A percentile compares a stretch with the other conserved stretches of the same genome.
Evolutionary conservation across 2,113 vertebrate genomes (phyloP).

Genomic region (Recurvirostra avosetta): DNA sequence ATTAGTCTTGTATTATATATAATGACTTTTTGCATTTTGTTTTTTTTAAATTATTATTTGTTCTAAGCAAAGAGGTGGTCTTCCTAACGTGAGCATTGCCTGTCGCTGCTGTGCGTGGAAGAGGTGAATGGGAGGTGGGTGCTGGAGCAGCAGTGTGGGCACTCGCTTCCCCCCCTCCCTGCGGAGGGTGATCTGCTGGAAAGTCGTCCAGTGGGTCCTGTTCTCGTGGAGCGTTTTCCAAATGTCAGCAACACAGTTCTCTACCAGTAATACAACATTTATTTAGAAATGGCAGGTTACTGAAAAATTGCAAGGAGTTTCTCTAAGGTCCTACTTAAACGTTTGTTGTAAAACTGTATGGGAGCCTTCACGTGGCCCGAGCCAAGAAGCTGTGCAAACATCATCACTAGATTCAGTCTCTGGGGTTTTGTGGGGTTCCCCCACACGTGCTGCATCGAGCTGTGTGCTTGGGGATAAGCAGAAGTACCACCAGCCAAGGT

Average conservation of each 20-base stretch:
- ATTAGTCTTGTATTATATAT: not conserved
- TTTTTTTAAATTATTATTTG: not conserved
- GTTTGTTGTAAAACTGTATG: no score
- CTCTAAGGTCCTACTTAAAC: not conserved
- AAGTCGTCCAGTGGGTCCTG: rapidly evolving
- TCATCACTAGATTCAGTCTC: rapidly evolving
- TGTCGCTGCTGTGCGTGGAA: not conserved
- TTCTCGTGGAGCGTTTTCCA: not conserved
- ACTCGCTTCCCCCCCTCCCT: not conserved
- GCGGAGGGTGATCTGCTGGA: not conserved
- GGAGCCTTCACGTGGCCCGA: not conserved
- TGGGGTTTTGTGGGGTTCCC: not conserved
- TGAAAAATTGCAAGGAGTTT: not conserved
- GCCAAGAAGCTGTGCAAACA: not conserved
- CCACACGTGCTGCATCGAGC: rapidly evolving
- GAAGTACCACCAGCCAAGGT: not conserved
- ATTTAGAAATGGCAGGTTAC: not conserved
- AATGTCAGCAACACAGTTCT: no score
- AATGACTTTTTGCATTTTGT: not conserved
- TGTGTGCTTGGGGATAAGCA: not conserved
- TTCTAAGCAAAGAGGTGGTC: not conserved
- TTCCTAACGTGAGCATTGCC: not conserved
- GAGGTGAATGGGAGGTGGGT: not conserved
- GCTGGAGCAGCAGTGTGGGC: not conserved
- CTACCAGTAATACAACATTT: not conserved